Base-by-base conservation (phyloP, 1,140 invertebrate species). In the Frieseomelitta varia region DNA sequence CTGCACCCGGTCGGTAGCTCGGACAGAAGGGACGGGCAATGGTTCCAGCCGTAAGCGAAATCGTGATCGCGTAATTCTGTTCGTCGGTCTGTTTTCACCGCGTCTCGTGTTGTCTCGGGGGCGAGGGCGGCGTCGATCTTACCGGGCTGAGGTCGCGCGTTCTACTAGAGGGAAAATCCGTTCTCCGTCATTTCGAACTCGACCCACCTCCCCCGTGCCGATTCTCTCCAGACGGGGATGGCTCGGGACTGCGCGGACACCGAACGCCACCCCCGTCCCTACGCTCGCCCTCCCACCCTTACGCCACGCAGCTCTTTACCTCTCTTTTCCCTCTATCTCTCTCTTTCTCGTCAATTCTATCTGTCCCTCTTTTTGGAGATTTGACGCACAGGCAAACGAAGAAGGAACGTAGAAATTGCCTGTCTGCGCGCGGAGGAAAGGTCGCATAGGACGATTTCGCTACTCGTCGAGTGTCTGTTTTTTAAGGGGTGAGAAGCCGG, bases 121-220 rank as follows among this genome's bases (percentile, higher is more conserved):
- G 87, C 88, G 89, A 92, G 90, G 88, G 90, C 91, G 90, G 90
- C 91, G 90, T 92, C 85, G 90, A 81, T 92, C 92, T 91, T 92
- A 83, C 91, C 92, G 90, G 86, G 90, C 90, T 90, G 88, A 89
- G 90, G 86, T 93, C 93, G 93, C 94, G 93, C 93, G 91, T 94
- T 91, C 87, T 91, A 94, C 93, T 94, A 91, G 86, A 80, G 75
- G 79, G 77, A 87, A 89, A 89, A 90, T 83, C 75, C 81, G 87
- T 76, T 80, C 80, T 84, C 87, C 83, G 87, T 88, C 84, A 85
- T 85, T 88, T 88, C 87, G 79, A 82, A 85, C 78, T n/a, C 79
- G 77, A 68, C 79, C 83, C 68, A 74, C 30, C 82, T n/a, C 51
- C 39, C 53, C 47, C 30, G 24, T 78, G 67, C 75, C 81, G 81